phyloP scores from a whole-genome alignment of 2,888 invertebrate genomes.

The Calameuta pallipes region DNA sequence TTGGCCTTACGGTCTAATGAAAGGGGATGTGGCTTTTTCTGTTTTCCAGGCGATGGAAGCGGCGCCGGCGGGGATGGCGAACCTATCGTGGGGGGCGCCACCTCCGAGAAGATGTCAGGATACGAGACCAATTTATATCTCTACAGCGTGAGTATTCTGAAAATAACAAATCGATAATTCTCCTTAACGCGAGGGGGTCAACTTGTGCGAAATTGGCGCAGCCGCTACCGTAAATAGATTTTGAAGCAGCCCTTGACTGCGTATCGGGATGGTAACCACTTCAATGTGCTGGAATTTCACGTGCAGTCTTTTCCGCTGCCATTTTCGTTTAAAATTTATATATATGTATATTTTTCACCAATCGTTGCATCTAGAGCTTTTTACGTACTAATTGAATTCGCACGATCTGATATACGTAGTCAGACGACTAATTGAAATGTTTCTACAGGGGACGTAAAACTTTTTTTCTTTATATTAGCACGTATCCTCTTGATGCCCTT shows the following conservation, averaged over 20 bases:
- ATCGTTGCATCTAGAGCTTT: not conserved
- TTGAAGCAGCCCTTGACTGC: not conserved
- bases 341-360: not conserved
- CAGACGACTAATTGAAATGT: not conserved
- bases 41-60: conserved; percentile 69
- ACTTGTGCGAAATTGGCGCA: not conserved
- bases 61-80: conserved; percentile 76
- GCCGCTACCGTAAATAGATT: not conserved
- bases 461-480: too few species aligned
- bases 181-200: not conserved
- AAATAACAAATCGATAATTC: conserved; percentile 1
- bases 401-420: not conserved
- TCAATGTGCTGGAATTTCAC: not conserved
- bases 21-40: conserved; percentile 11
- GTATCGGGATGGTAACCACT: not conserved
- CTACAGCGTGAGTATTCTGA: conserved; percentile 76
- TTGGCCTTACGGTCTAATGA: not conserved
- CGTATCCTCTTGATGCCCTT: not conserved
- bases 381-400: not conserved
- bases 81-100: conserved; percentile 71
- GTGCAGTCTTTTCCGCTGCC: not conserved
- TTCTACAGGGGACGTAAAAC: not conserved
- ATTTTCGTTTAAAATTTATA: not conserved
- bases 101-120: conserved; percentile 78
- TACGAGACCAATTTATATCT: conserved; percentile 90